These are phyloP conservation scores for Catostomus latipinnis DNA, from an alignment of 2,797 vertebrate genomes.

Conservation along the genomic window DNA sequence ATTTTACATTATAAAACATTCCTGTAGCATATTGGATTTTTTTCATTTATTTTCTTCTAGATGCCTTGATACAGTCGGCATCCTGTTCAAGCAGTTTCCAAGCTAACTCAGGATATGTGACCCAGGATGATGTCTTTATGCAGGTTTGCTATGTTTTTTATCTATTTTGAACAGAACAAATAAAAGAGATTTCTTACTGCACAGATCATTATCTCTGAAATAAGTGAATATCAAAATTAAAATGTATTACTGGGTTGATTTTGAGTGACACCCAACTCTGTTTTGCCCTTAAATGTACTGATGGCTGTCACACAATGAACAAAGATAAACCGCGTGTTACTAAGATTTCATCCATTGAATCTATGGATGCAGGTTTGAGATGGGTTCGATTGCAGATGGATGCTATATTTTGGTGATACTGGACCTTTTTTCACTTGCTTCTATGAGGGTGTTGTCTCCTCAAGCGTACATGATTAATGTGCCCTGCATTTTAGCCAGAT, in stretches of 20 bases:
- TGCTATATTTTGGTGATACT: conserved; percentile 39
- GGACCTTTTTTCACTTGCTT: conserved; percentile 32
- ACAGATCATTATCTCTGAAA: no score
- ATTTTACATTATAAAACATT: no score
- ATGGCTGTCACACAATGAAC: background rate
- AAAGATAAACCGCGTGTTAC: conserved; percentile 1
- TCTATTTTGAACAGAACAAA: no score
- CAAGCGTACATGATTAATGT: conserved; percentile 68
- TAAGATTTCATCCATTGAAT: conserved; percentile 37
- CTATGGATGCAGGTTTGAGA: conserved; percentile 32
- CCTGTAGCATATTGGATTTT: no score
- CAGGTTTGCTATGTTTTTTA: no score
- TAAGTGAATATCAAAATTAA: background rate
- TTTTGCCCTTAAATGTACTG: background rate
- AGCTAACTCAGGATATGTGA: no score
- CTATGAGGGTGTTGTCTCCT: conserved; percentile 69
- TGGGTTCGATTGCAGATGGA: conserved; percentile 33
- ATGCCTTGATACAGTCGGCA: no score
- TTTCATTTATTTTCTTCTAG: no score
- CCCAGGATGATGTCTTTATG: no score
- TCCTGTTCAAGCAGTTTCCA: no score
- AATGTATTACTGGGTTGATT: background rate
- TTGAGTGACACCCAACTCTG: background rate
- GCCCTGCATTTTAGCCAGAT: conserved; percentile 58
- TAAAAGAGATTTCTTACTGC: no score